phyloP scores from a whole-genome alignment of 1,140 invertebrate genomes.

The Trissolcus basalis region DNA sequence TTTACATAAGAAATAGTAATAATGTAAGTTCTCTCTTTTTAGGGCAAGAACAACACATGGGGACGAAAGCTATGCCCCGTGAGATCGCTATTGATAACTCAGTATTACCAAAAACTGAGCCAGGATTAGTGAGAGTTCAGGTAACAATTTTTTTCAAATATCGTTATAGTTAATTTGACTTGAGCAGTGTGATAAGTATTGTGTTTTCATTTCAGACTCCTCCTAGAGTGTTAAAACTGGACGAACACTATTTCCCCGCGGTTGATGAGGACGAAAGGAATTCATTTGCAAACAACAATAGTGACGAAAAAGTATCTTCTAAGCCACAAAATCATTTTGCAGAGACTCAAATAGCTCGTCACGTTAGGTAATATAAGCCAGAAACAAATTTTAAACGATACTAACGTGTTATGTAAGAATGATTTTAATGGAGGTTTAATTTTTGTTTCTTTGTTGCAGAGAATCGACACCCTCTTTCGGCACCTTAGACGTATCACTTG shows the following conservation, averaged over 20 bases:
- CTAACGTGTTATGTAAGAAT: neutral
- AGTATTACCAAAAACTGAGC: slow-evolving; percentile 80
- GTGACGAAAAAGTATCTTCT: slow-evolving; percentile 52
- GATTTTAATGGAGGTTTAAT: slow-evolving; percentile 3
- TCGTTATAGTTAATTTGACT: too few relatives aligned
- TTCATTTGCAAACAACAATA: slow-evolving; percentile 43
- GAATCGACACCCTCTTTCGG: slow-evolving; percentile 80
- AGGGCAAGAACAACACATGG: slow-evolving; percentile 89
- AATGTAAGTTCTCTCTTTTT: too few relatives aligned
- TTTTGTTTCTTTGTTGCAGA: slow-evolving; percentile 68
- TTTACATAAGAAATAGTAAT: too few relatives aligned
- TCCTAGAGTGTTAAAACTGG: slow-evolving; percentile 86
- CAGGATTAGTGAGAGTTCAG: slow-evolving; percentile 83
- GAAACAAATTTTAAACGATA: too few relatives aligned
- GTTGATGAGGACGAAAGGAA: slow-evolving; percentile 79
- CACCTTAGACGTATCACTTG: slow-evolving; percentile 80
- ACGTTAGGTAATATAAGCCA: slow-evolving; percentile 67
- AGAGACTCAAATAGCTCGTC: slow-evolving; percentile 66
- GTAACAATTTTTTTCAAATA: slow-evolving; percentile 55
- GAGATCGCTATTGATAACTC: slow-evolving; percentile 91
- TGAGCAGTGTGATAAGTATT: too few relatives aligned
- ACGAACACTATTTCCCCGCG: slow-evolving; percentile 87
- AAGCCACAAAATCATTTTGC: slow-evolving; percentile 47
- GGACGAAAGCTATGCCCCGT: slow-evolving; percentile 86
- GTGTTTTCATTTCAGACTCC: slow-evolving; percentile 78